These are phyloP conservation scores for Tapera naevia DNA, from an alignment of 2,797 vertebrate genomes.

Conservation along the genomic window DNA sequence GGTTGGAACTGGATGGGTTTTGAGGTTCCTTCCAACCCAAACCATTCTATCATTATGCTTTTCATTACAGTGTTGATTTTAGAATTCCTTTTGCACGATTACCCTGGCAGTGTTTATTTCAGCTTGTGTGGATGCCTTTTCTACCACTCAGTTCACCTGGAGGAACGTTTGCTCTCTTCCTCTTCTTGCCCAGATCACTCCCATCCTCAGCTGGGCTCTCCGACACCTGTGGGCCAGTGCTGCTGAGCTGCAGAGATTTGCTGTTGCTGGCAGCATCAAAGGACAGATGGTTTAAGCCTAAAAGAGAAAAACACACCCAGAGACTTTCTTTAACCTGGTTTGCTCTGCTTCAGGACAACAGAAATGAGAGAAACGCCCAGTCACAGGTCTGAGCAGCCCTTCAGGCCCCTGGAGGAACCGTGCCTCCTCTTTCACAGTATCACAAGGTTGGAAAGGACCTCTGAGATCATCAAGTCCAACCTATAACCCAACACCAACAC, in stretches of 20 bases:
- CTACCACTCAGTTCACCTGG: conserved; percentile 77
- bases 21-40: too few relatives aligned
- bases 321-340: not conserved
- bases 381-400: not conserved
- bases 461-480: too few relatives aligned
- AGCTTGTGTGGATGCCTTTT: fast-evolving
- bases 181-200: conserved; percentile 85
- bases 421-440: not conserved
- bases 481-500: too few relatives aligned
- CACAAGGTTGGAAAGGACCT: too few relatives aligned
- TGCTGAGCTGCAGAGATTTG: conserved; percentile 83
- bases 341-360: not conserved
- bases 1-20: too few relatives aligned
- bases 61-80: too few relatives aligned
- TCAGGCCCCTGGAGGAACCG: not conserved
- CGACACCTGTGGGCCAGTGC: conserved; percentile 73
- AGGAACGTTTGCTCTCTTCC: conserved; percentile 83
- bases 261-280: conserved; percentile 86
- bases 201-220: conserved; percentile 85
- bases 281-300: conserved; percentile 88
- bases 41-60: too few relatives aligned
- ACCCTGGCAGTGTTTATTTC: not conserved
- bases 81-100: too few relatives aligned
- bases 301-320: conserved; percentile 27
- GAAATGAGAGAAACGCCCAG: not conserved